Evolutionary conservation across 2,888 invertebrate species (phyloP).

Genomic region (Eupithecia exiguata): DNA sequence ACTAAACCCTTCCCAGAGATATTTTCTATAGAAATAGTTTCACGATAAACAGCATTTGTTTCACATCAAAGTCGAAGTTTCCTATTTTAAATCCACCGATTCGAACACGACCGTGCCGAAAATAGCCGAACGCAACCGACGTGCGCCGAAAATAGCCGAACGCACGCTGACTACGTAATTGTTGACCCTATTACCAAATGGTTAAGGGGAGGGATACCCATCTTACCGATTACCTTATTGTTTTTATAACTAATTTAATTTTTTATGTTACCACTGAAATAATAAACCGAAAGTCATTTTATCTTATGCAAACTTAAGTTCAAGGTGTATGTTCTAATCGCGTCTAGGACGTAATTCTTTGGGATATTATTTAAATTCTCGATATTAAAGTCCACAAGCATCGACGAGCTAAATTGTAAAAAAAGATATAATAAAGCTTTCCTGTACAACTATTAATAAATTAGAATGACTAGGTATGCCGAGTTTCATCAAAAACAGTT

Average conservation of each 20-base stretch:
- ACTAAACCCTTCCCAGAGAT: neutral
- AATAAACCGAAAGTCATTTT: no score
- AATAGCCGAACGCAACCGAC: constrained; percentile 68
- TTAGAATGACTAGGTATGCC: no score
- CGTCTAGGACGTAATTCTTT: neutral
- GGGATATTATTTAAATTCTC: no score
- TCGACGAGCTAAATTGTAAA: no score
- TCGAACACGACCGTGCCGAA: constrained; percentile 58
- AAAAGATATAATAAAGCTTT: neutral
- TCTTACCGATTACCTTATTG: neutral
- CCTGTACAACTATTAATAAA: no score
- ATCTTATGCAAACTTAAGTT: no score
- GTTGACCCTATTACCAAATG: constrained; percentile 81
- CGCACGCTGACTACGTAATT: constrained; percentile 71
- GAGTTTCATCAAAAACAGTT: no score
- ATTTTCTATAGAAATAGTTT: neutral
- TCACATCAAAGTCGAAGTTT: constrained; percentile 72
- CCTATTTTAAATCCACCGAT: constrained; percentile 70
- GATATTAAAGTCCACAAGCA: no score
- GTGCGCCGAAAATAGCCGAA: constrained; percentile 68
- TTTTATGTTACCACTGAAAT: no score
- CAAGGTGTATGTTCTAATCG: neutral
- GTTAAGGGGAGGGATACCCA: constrained; percentile 42
- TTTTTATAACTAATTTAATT: neutral
- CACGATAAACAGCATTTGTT: constrained; percentile 68